Base-by-base conservation (phyloP, 2,797 vertebrate species). In the Microhierax caerulescens region DNA sequence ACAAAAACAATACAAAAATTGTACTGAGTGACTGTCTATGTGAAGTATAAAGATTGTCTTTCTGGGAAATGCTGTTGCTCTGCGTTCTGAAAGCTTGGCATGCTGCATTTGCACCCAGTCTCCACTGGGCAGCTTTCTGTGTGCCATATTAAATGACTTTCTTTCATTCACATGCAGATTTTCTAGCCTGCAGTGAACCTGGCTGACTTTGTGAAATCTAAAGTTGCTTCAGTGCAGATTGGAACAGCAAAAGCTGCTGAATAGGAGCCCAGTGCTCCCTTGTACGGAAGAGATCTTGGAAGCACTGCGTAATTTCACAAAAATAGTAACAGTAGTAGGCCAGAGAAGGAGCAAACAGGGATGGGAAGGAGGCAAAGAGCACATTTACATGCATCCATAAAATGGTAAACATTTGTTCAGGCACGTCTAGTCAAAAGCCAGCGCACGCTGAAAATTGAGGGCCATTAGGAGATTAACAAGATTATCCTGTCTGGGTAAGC, bases 401-500 rank as follows among this genome's bases (percentile, higher is more conserved):
- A 90, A 65, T 7, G 27, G 45, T 20, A 76, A 86, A 70, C 43
- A 9, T 68, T 93, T 93, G 81, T 76, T 88, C 64, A 61, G 85
- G 61, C 94, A 93, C 9, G 24, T 73, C 92, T 51, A 56, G 63
- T 65, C 50, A 75, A 96, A 90, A 90, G 85, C 69, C 83, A 83
- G 60, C 60, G 82, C 83, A 8, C 30, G 48, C 74, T 95, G 65
- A 86, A 63, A 95, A 90, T 23, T 78, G 53, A 96, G 90, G 63
- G 85, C 88, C 90, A 86, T 94, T 88, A 93, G 59, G 85, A 72
- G 95, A 96, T 96, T 95, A 96, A 78, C 32, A 23, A 81, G 96
- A 97, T 97, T 96, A 96, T 90, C 88, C 93, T 92, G 91, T 95
- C 95, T 96, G 94, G 87, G 63, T 63, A 95, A 81, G 74, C 34